Conservation (phyloP, 2,797 vertebrate species). For the Microctenopoma steveboyesi region DNA sequence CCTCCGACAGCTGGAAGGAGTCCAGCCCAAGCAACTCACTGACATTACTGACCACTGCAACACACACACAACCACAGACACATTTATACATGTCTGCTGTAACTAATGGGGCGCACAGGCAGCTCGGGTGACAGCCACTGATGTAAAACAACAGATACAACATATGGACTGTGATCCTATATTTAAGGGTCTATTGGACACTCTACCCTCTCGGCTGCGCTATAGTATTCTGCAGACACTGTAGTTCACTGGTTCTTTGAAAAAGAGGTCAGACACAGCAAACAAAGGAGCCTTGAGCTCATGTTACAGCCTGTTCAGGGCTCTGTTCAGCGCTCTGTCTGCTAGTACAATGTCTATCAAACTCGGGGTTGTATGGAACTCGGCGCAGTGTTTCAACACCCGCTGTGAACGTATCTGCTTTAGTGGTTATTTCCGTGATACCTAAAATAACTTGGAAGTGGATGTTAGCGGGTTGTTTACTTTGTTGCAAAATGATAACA, state of each 20-base stretch:
- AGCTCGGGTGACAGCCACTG: conserved; percentile 37
- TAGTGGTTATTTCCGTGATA: background rate
- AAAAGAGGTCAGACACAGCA: conserved; percentile 72
- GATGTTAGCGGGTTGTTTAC: too few species aligned
- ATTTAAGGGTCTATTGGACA: conserved; percentile 44
- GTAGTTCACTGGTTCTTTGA: conserved; percentile 61
- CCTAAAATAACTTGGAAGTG: too few species aligned
- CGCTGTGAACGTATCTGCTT: conserved; percentile 10
- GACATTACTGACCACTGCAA: conserved; percentile 88
- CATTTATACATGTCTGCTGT: conserved; percentile 2
- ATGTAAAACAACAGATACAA: conserved; percentile 51
- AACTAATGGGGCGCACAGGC: conserved; percentile 15
- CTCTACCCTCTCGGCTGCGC: conserved; percentile 38
- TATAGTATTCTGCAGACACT: conserved; percentile 42
- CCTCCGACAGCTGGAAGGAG: conserved; percentile 91
- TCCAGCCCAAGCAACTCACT: conserved; percentile 92
- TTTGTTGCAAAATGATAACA: too few species aligned
- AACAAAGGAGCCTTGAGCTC: conserved; percentile 76
- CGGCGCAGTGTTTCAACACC: conserved; percentile 26
- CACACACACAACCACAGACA: conserved; percentile 25
- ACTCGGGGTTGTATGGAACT: conserved; percentile 35
- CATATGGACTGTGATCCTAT: conserved; percentile 42
- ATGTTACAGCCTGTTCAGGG: conserved; percentile 74
- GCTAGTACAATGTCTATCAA: conserved; percentile 64
- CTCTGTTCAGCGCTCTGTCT: conserved; percentile 66